Evolutionary conservation across 2,888 invertebrate genomes (phyloP).

Genomic region (Drosophila eohydei): DNA sequence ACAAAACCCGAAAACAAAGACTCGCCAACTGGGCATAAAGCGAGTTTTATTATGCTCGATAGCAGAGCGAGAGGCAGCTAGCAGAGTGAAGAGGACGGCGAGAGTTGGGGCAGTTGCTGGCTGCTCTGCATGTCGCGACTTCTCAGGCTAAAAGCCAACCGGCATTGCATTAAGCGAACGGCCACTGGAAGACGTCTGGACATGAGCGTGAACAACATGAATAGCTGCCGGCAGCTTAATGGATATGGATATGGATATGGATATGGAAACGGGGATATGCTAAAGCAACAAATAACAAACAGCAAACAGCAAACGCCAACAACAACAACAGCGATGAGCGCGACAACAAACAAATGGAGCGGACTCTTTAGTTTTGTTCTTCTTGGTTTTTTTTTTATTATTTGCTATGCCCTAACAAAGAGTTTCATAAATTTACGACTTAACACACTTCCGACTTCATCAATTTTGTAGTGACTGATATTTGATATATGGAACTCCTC

Average conservation of each 20-base stretch:
- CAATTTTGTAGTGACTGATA: background rate
- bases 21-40: constrained; percentile 63
- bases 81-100: constrained; percentile 21
- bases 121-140: constrained; percentile 59
- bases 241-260: constrained; percentile 64
- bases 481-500: background rate
- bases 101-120: constrained; percentile 8
- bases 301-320: constrained; percentile 31
- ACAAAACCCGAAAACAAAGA: constrained; percentile 52
- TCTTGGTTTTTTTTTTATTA: constrained; percentile 3
- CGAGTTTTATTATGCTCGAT: constrained; percentile 69
- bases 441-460: background rate
- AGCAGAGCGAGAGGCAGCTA: constrained; percentile 17
- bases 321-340: constrained; percentile 20
- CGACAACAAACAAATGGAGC: constrained; percentile 60
- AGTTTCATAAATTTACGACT: background rate
- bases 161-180: constrained; percentile 72
- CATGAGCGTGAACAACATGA: constrained; percentile 76
- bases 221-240: constrained; percentile 78
- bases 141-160: constrained; percentile 20
- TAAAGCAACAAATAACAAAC: constrained; percentile 42
- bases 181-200: constrained; percentile 68
- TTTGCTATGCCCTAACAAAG: constrained; percentile 25
- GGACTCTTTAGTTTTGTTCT: constrained; percentile 11
- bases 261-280: constrained; percentile 55